Base-by-base conservation (phyloP, 2,888 invertebrate species). In the Xanthorhoe designata region DNA sequence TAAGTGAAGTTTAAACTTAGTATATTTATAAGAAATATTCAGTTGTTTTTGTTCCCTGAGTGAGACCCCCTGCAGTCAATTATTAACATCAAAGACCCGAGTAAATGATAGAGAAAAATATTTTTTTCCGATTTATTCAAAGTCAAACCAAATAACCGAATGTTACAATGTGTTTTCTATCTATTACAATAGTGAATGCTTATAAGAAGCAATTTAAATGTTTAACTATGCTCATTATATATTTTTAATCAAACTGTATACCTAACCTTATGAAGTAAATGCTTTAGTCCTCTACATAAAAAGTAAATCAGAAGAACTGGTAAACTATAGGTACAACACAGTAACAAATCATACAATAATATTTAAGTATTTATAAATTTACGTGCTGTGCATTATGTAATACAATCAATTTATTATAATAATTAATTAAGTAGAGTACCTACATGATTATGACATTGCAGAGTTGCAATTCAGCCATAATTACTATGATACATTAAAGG, bases 251-350 rank as follows among this genome's bases (percentile, higher is more conserved):
- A 15, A 38, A 55, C 42, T 61, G 57, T 78, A 78, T 78, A 78
- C 66, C 78, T 83, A 79, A 71, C 78, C 38, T 80, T 83, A 82
- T 67, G 67, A 55, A 74, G 78, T 78, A 80, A 82, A 82, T 82
- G 82, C 80, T 38, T 52, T 49, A 50, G 35, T 42, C 35, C 17
- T 79, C 73, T 78, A 83, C 81, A 75, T 82, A 82, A 81, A 80
- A 52, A 49, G 35, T 49, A 58, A 50, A 75, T 18, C 54, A n/a
- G 32, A 32, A n/a, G 18, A 32, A 32, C 18, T 54, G 42, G 19
- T 47, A 61, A 54, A 32, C 18, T 32, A 32, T 54, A n/a, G n/a
- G n/a, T n/a, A 18, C 47, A 54, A 61, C 35, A 47, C 45, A 53
- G 13, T 61, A 54, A 54, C 53, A 49, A 42, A 42, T 9, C 8